Base-by-base conservation (phyloP, 2,113 vertebrate species). In the Sinocyclocheilus grahami region DNA sequence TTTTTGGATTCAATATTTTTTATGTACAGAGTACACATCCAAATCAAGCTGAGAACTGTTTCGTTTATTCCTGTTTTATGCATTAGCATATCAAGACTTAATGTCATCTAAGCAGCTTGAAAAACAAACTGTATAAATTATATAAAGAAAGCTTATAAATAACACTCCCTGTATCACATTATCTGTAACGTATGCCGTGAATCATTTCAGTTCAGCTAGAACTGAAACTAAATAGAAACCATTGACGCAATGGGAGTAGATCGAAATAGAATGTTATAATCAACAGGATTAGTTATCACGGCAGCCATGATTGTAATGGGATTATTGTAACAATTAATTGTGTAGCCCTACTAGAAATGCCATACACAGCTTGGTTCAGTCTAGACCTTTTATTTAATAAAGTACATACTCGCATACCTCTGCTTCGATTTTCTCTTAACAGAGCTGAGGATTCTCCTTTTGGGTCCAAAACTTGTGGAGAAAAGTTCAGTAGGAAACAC, bases 381-480 rank as follows among this genome's bases (percentile, higher is more conserved):
- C 20, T n/a, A 60, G 58, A 62, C 8, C 8, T 8, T 62, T 62
- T 42, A 6, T 42, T 42, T 42, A 42, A 14, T 58, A 60, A 8
- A 22, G 20, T 60, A 60, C 20, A 20, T 60, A 8, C 55, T 60
- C 8, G 1, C 42, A 42, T 42, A 53, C 3, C 8, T 55, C 53
- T 55, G 4, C 53, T 8, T 42, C 53, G 6, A 27, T 30, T 51
- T 1, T 53, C 18, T 58, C 30, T 37, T 22, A 30, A 78, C 53
- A 78, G 77, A 78, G 14, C 27, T 30, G 16, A 37, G 77, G 77
- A 78, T 78, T 60, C 1, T 78, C 0, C 77, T 78, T 60, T 37
- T 78, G 10, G 77, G 77, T 22, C 77, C 24, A 13, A 78, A 60
- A 30, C n/a, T 30, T 60, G 27, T 1, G 22, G 53, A 11, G 10